phyloP scores from a whole-genome alignment of 2,888 invertebrate species.

The Ceramica pisi region DNA sequence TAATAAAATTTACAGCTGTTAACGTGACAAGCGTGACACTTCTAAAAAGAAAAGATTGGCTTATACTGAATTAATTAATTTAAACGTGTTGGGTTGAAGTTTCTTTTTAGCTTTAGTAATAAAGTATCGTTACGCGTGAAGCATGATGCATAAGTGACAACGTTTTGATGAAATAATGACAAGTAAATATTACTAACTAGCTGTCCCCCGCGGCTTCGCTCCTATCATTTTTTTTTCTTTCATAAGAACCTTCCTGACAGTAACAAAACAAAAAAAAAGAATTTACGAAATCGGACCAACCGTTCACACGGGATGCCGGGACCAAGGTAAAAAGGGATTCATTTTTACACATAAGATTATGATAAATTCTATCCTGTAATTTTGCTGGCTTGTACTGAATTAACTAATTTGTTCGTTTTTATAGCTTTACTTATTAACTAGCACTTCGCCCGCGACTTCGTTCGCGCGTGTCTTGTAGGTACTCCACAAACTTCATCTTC shows the following conservation, averaged over 20 bases:
- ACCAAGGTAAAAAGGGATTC: too few species aligned
- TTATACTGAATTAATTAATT: conserved; percentile 14
- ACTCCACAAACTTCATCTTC: too few species aligned
- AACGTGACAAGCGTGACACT: conserved; percentile 2
- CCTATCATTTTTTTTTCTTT: too few species aligned
- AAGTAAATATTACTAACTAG: background rate
- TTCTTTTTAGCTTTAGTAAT: conserved; percentile 17
- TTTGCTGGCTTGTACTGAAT: background rate
- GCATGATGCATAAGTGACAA: conserved; percentile 25
- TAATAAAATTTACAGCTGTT: background rate
- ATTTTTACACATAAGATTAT: too few species aligned
- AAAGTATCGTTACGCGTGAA: conserved; percentile 25
- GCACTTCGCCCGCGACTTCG: too few species aligned
- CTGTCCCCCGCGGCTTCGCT: too few species aligned
- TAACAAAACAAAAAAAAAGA: too few species aligned
- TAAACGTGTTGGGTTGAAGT: conserved; percentile 11
- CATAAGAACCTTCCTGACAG: too few species aligned
- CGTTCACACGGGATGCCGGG: too few species aligned
- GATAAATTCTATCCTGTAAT: conserved; percentile 14
- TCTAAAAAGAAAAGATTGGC: conserved; percentile 7
- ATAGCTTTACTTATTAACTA: background rate
- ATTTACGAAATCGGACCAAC: too few species aligned
- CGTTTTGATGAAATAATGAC: conserved; percentile 18
- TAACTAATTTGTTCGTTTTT: conserved; percentile 12
- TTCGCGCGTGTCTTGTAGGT: too few species aligned